These are phyloP conservation scores for Caenorhabditis sp. DNA, from an alignment of 2,888 invertebrate species.

Conservation along the genomic window DNA sequence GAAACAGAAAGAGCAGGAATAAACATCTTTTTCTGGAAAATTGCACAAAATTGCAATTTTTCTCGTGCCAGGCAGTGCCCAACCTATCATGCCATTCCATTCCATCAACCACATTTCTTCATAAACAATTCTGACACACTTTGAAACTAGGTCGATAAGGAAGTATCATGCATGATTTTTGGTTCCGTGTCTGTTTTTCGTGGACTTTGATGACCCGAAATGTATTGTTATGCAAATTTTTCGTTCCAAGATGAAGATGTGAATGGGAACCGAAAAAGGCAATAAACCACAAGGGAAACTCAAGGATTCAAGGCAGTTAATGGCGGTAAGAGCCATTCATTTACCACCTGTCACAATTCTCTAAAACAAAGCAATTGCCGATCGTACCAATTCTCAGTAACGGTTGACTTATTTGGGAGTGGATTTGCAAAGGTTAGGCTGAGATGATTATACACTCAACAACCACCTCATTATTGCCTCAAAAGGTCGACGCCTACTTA, in stretches of 20 bases:
- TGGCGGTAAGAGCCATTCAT: too few relatives aligned
- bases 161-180: slow-evolving; percentile 16
- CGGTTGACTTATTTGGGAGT: neutral
- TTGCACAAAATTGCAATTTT: too few relatives aligned
- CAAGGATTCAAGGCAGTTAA: too few relatives aligned
- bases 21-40: slow-evolving; percentile 2
- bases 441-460: slow-evolving; percentile 42
- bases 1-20: slow-evolving; percentile 10
- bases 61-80: slow-evolving; percentile 42
- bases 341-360: slow-evolving; percentile 30
- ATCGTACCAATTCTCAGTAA: slow-evolving; percentile 12
- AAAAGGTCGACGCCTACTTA: slow-evolving; percentile 43
- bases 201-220: slow-evolving; percentile 40
- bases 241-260: too few relatives aligned
- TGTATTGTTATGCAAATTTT: slow-evolving; percentile 46
- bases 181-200: neutral
- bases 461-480: slow-evolving; percentile 43
- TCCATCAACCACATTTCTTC: slow-evolving; percentile 9
- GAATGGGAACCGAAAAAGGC: neutral
- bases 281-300: too few relatives aligned
- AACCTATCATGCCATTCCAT: slow-evolving; percentile 6
- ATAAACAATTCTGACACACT: slow-evolving; percentile 19
- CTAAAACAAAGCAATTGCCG: slow-evolving; percentile 13
- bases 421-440: slow-evolving; percentile 14
- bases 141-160: slow-evolving; percentile 29